Evolutionary conservation across 2,888 invertebrate genomes (phyloP).

Genomic region (Amphipyra tragopoginis): DNA sequence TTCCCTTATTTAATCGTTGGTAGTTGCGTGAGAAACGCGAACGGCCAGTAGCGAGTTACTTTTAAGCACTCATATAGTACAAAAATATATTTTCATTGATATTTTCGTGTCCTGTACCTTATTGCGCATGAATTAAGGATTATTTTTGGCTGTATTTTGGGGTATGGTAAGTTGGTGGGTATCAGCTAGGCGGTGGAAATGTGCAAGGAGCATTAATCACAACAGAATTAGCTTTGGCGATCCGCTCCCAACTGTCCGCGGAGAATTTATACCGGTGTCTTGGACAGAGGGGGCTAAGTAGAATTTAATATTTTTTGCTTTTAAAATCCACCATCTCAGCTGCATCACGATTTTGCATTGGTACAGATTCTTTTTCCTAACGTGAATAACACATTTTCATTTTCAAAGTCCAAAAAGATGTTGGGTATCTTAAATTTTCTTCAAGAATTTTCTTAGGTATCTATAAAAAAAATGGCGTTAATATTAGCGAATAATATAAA

Average conservation of each 20-base stretch:
- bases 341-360: background rate
- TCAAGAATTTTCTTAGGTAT: too few relatives aligned
- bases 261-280: slow-evolving; percentile 81
- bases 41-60: slow-evolving; percentile 78
- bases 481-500: too few relatives aligned
- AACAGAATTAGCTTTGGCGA: slow-evolving; percentile 89
- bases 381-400: slow-evolving; percentile 5
- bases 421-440: background rate
- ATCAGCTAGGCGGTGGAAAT: slow-evolving; percentile 81
- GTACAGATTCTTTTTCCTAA: background rate
- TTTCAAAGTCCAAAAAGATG: background rate
- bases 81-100: slow-evolving; percentile 46
- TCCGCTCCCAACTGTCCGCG: slow-evolving; percentile 86
- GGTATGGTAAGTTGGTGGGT: slow-evolving; percentile 60
- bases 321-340: slow-evolving; percentile 6
- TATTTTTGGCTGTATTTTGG: slow-evolving; percentile 48
- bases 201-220: slow-evolving; percentile 88
- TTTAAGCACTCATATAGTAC: slow-evolving; percentile 74
- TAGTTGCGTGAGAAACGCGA: slow-evolving; percentile 89
- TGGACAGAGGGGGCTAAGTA: slow-evolving; percentile 60
- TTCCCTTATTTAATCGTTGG: slow-evolving; percentile 83
- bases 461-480: too few relatives aligned
- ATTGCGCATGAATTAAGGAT: slow-evolving; percentile 58
- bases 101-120: slow-evolving; percentile 45
- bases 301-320: slow-evolving; percentile 41